phyloP scores from a whole-genome alignment of 53 echinoderm and acorn worm species.

The Henricia sp. region DNA sequence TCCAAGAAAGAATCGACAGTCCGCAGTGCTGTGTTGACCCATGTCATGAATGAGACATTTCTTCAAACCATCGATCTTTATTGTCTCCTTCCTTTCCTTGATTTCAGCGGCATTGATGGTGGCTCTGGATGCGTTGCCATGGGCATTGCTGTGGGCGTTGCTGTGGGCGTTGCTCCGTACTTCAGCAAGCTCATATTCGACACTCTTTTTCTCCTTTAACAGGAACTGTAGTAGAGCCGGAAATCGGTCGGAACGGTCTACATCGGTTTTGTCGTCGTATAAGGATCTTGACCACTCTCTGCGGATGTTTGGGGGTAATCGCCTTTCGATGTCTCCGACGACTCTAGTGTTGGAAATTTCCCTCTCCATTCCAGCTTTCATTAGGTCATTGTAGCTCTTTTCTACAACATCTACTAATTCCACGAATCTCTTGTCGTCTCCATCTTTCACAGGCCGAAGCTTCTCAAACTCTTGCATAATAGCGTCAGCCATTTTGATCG shows the following conservation, averaged over 20 bases:
- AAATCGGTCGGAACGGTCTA: slow-evolving; percentile 42
- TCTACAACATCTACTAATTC: slow-evolving; percentile 44
- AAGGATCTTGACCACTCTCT: slow-evolving; percentile 18
- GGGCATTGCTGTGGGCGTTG: no score
- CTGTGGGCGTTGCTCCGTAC: neutral
- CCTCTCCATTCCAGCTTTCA: slow-evolving; percentile 31
- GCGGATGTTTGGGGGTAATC: slow-evolving; percentile 9
- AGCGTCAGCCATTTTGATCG: slow-evolving; percentile 36
- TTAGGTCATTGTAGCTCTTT: slow-evolving; percentile 36
- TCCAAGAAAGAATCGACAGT: slow-evolving; percentile 29
- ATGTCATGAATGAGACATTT: slow-evolving; percentile 39
- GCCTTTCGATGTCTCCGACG: slow-evolving; percentile 44
- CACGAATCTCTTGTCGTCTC: slow-evolving; percentile 43
- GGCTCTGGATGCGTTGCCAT: neutral
- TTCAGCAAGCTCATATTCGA: slow-evolving; percentile 45
- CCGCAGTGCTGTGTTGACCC: slow-evolving; percentile 34
- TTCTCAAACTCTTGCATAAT: slow-evolving; percentile 42
- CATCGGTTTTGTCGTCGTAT: slow-evolving; percentile 23
- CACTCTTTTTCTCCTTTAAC: slow-evolving; percentile 33
- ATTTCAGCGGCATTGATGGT: slow-evolving; percentile 18
- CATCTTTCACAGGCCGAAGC: slow-evolving; percentile 14
- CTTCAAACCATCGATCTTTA: neutral
- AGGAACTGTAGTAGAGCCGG: slow-evolving; percentile 44
- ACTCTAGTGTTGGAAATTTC: slow-evolving; percentile 63
- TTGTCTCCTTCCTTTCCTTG: neutral